Evolutionary conservation across 2,113 vertebrate genomes (phyloP).

Genomic region (Triplophysa siluroides): DNA sequence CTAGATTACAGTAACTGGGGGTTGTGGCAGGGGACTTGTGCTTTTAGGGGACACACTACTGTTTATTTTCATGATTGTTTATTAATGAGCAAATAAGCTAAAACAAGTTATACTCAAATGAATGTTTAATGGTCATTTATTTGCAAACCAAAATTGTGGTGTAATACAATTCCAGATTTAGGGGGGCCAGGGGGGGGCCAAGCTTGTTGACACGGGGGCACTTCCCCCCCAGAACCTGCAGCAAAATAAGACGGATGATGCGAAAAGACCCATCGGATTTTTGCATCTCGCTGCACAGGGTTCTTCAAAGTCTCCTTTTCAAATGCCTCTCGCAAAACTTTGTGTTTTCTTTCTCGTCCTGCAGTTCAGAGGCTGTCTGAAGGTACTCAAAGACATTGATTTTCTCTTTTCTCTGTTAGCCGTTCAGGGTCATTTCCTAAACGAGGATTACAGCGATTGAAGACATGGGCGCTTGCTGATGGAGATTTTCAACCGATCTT

Average conservation of each 20-base stretch:
- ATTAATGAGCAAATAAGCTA: too few species aligned
- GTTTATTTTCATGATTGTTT: background rate
- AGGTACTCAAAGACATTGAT: slow-evolving; percentile 46
- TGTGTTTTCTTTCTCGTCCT: slow-evolving; percentile 9
- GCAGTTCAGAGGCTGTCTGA: slow-evolving; percentile 38
- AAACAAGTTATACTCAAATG: too few species aligned
- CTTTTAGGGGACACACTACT: too few species aligned
- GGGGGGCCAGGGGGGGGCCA: too few species aligned
- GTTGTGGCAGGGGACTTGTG: too few species aligned
- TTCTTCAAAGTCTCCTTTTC: slow-evolving; percentile 28
- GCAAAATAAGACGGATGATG: background rate
- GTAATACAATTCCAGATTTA: too few species aligned
- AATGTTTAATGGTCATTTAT: too few species aligned
- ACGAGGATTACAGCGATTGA: slow-evolving; percentile 51
- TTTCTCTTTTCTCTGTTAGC: slow-evolving; percentile 45
- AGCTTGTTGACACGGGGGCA: too few species aligned
- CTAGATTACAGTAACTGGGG: background rate
- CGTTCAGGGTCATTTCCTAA: slow-evolving; percentile 51
- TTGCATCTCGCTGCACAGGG: background rate
- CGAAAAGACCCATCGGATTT: background rate
- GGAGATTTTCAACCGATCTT: slow-evolving; percentile 4
- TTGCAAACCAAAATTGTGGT: too few species aligned
- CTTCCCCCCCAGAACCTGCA: too few species aligned
- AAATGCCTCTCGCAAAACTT: slow-evolving; percentile 28
- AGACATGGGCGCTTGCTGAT: slow-evolving; percentile 18